These are phyloP conservation scores for Tenebrosternarchus preto DNA, from an alignment of 2,113 vertebrate species.

Conservation along the genomic window DNA sequence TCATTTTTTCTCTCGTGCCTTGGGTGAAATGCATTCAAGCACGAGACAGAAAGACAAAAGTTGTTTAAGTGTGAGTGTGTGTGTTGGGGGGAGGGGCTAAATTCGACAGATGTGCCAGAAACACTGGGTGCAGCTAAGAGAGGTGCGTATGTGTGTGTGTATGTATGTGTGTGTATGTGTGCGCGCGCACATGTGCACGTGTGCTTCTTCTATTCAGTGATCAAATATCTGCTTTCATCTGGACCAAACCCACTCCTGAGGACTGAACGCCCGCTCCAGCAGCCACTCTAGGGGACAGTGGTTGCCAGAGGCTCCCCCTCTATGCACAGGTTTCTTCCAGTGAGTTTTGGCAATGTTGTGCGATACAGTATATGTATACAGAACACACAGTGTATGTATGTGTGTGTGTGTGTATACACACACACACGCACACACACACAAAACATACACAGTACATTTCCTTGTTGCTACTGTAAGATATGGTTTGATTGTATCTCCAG, in stretches of 20 bases:
- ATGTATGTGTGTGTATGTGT: no score
- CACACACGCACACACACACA: no score
- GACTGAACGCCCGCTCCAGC: neutral
- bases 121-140: conserved; percentile 5
- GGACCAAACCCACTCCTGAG: neutral
- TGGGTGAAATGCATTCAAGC: conserved; percentile 1
- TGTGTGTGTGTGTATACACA: no score
- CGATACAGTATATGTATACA: conserved; percentile 18
- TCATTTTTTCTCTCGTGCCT: neutral
- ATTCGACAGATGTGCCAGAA: conserved; percentile 36
- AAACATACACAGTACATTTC: conserved; percentile 39
- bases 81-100: no score
- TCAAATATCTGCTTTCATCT: neutral
- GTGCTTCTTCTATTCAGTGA: conserved; percentile 26
- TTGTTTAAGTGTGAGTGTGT: neutral
- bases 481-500: conserved; percentile 21
- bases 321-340: neutral
- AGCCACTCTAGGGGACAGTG: neutral
- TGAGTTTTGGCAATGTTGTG: neutral
- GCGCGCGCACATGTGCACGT: neutral
- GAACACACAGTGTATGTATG: no score
- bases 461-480: conserved; percentile 37
- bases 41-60: conserved; percentile 42
- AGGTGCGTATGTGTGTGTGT: no score
- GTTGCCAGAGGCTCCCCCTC: neutral